Evolutionary conservation across 2,797 vertebrate genomes (phyloP).

Genomic region (Pelodytes ibericus): DNA sequence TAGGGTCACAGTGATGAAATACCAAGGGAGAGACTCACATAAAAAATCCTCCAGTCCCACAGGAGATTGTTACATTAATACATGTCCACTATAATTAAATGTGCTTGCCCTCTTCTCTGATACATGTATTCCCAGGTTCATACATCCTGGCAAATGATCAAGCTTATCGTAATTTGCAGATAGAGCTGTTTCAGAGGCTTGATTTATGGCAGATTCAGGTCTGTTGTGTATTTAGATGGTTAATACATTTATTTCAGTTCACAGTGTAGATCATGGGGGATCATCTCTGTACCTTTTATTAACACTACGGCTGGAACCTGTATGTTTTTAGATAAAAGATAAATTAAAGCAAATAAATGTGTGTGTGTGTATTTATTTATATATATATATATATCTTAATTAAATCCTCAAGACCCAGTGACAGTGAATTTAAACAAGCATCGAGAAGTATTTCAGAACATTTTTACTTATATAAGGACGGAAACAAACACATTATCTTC

Average conservation of each 20-base stretch:
- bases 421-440: too few relatives aligned
- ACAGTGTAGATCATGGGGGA: neutral
- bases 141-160: constrained; percentile 46
- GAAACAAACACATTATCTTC: too few relatives aligned
- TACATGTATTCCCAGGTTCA: constrained; percentile 31
- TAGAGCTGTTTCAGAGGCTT: constrained; percentile 35
- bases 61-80: constrained; percentile 46
- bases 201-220: constrained; percentile 33
- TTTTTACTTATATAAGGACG: too few relatives aligned
- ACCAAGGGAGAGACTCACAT: constrained; percentile 15
- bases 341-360: too few relatives aligned
- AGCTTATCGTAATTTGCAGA: constrained; percentile 46
- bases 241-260: constrained; percentile 1
- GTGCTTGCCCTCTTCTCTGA: constrained; percentile 38
- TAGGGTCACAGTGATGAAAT: constrained; percentile 21
- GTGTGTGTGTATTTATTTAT: too few relatives aligned
- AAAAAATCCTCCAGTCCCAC: constrained; percentile 23
- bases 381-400: too few relatives aligned
- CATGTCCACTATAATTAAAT: constrained; percentile 48
- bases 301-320: neutral
- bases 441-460: too few relatives aligned
- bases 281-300: neutral
- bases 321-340: too few relatives aligned
- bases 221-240: neutral
- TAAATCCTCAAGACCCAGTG: too few relatives aligned